Evolutionary conservation across 2,888 invertebrate genomes (phyloP).

Genomic region (Melanostoma scalare): DNA sequence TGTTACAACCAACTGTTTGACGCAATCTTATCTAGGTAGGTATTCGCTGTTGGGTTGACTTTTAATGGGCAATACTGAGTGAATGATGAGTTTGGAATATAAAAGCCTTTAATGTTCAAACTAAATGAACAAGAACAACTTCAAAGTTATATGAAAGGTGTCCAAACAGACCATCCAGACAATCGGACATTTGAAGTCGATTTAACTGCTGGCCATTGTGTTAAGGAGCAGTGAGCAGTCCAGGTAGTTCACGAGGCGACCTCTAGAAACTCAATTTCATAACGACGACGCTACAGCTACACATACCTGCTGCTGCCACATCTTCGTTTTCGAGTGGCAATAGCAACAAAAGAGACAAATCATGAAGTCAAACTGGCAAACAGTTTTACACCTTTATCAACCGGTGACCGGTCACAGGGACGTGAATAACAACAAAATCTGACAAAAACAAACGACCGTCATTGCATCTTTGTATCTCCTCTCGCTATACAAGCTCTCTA

Average conservation of each 20-base stretch:
- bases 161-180: conserved; percentile 15
- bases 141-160: conserved; percentile 18
- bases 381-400: conserved; percentile 71
- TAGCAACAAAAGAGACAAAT: conserved; percentile 41
- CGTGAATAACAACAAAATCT: conserved; percentile 56
- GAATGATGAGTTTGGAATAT: neutral
- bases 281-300: too few relatives aligned
- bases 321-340: conserved; percentile 4
- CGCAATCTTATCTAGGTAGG: too few relatives aligned
- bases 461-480: conserved; percentile 16
- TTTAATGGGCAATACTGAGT: too few relatives aligned
- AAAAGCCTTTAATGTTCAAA: conserved; percentile 1
- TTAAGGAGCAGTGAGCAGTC: neutral
- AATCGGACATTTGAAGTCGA: conserved; percentile 33
- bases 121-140: neutral
- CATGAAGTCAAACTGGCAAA: conserved; percentile 52
- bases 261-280: too few relatives aligned
- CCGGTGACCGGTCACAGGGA: conserved; percentile 60
- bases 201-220: conserved; percentile 24
- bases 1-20: too few relatives aligned
- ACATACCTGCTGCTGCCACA: too few relatives aligned
- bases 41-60: too few relatives aligned
- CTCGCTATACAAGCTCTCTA: conserved; percentile 23
- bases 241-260: neutral
- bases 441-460: conserved; percentile 35